Base-by-base conservation (phyloP, 2,797 vertebrate genomes). In the Xiphorhynchus erythropygius region DNA sequence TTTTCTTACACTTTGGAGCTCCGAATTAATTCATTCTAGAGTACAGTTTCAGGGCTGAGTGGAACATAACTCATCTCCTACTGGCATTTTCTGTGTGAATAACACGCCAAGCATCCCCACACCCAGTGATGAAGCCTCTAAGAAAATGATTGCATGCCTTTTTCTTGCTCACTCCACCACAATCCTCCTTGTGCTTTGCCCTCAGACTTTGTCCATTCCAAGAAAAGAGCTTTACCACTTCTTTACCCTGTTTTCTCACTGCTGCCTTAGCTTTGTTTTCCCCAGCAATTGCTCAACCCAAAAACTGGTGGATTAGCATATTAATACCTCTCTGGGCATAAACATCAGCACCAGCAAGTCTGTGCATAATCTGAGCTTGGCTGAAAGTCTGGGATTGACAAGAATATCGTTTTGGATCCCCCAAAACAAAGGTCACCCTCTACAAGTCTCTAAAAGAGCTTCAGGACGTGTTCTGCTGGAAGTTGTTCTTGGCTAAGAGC, bases 1-100 rank as follows among this genome's bases (percentile, higher is more conserved):
- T 91, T 94, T 89, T 68, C 71, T 93, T 77, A 92, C 89, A 57
- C 57, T 89, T 67, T 56, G 82, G 23, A 92, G 70, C 83, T 86
- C 76, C 70, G 83, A 88, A 95, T 84, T 87, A 88, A 95, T 95
- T 91, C 74, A 91, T 82, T 79, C 74, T 56, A 10, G 5, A 89
- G 85, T 11, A 46, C 46, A 41, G n/a, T 60, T 93, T 75, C 23
- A 25, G 87, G 57, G 91, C 70, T 69, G 89, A 91, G 76, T 39
- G 16, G 2, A 59, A 65, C 70, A 91, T 91, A 86, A 90, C 49
- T 95, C 93, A 89, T 79, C 57, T 59, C 28, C 84, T 52, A 17
- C 41, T 69, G 90, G 46, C 85, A 56, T 79, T 93, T 71, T 18
- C 80, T 93, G 77, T 55, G 64, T 90, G 65, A 86, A 9, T 63